Base-by-base conservation (phyloP, 2,113 vertebrate genomes). In the Ailurus styani region DNA sequence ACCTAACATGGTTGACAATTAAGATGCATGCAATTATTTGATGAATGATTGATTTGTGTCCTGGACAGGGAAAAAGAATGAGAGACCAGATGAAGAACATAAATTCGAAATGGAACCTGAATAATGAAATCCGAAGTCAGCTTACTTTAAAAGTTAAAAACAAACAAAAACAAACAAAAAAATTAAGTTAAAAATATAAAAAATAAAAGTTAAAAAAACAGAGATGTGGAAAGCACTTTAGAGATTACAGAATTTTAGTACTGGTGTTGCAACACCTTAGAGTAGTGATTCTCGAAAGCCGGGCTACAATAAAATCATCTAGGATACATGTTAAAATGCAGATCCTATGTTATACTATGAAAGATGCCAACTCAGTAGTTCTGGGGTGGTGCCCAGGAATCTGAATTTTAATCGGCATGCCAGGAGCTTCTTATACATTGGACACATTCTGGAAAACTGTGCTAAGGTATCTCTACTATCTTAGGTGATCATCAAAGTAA, bases 81-180 rank as follows among this genome's bases (percentile, higher is more conserved):
- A 93, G n/a, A 72, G 6, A 37, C n/a, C 89, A 95, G 84, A 96
- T 91, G 62, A 95, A 93, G 87, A 87, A 57, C 83, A 96, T 86
- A 72, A 23, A 86, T 50, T 79, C 72, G 87, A 95, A 92, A 87
- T 66, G 45, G 55, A 96, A 95, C 10, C 84, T 79, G 37, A 93
- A 73, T 79, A 86, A 91, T 90, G 21, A 94, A 96, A 94, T 91
- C 12, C 85, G 45, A 93, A 60, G 75, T 68, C 64, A 88, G 78
- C 64, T 96, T 73, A 85, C 93, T 94, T 96, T 75, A 90, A 90
- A 95, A 93, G 77, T 57, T 66, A 85, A 82, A 68, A n/a, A 66
- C 31, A 34, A n/a, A 34, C 62, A 66, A 34, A 66, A 15, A 7
- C 60, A 18, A 7, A 34, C 25, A 62, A 64, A 66, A 17, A 62